Evolutionary conservation across 2,797 vertebrate genomes (phyloP).

Genomic region (Sus cebifrons): DNA sequence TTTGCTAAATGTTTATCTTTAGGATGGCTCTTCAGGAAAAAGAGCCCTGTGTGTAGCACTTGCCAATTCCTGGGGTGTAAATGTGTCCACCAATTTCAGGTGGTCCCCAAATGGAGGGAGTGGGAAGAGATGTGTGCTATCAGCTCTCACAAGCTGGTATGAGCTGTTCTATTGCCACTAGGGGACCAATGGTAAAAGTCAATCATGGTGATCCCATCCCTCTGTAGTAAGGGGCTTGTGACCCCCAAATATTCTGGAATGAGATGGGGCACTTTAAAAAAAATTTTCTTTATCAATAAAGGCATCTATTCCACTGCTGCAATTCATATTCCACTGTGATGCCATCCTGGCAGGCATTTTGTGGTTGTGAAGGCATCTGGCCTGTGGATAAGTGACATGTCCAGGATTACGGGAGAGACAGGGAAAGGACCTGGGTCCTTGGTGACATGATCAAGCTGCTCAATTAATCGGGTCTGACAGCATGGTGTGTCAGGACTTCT

Average conservation of each 20-base stretch:
- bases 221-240: not conserved
- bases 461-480: not conserved
- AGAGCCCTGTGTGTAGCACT: not conserved
- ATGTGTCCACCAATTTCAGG: not conserved
- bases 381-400: not conserved
- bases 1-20: not conserved
- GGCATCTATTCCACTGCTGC: not conserved
- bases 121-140: not conserved
- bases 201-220: not conserved
- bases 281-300: conserved; percentile 11
- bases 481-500: not conserved
- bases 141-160: not conserved
- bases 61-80: conserved; percentile 14
- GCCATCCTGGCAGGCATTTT: not conserved
- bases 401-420: not conserved
- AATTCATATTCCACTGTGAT: not conserved
- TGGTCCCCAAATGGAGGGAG: not conserved
- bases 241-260: not conserved
- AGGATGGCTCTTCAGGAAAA: not conserved
- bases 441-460: not conserved
- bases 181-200: not conserved
- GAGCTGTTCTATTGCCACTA: not conserved
- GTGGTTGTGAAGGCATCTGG: not conserved
- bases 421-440: not conserved
- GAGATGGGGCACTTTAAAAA: not conserved